phyloP scores from a whole-genome alignment of 2,113 vertebrate species.

The Equus przewalskii region DNA sequence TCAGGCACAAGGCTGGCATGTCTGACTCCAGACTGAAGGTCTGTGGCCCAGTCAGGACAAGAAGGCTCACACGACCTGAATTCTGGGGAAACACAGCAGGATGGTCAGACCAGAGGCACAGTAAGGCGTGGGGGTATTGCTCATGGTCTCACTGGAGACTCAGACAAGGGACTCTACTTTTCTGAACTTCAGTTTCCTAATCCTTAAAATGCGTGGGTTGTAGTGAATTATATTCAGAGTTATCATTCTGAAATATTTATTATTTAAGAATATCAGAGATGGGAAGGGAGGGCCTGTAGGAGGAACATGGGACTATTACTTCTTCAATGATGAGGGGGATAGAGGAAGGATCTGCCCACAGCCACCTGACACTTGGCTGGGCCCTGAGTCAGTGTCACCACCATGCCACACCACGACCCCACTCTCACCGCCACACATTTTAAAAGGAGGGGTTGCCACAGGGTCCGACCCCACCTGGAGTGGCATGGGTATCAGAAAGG shows the following conservation, averaged over 20 bases:
- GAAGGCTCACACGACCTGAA: rapidly evolving
- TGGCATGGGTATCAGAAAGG: rapidly evolving
- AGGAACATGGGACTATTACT: not conserved
- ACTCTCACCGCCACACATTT: not conserved
- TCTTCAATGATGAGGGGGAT: not conserved
- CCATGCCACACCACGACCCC: no score
- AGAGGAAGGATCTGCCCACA: not conserved
- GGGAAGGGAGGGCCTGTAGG: not conserved
- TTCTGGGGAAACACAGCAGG: not conserved
- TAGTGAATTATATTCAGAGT: not conserved
- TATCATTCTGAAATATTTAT: not conserved
- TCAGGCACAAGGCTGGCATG: rapidly evolving
- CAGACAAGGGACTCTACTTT: not conserved
- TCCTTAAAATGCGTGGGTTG: not conserved
- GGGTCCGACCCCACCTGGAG: not conserved
- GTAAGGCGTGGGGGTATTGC: no score
- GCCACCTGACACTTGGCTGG: not conserved
- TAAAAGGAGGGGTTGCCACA: not conserved
- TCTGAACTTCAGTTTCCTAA: not conserved
- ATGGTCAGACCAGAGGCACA: not conserved
- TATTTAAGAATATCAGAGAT: not conserved
- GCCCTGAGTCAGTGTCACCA: not conserved
- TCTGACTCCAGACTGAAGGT: not conserved
- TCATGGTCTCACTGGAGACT: not conserved
- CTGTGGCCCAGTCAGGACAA: not conserved